phyloP scores from a whole-genome alignment of 2,888 invertebrate species.

The Pterostichus niger region DNA sequence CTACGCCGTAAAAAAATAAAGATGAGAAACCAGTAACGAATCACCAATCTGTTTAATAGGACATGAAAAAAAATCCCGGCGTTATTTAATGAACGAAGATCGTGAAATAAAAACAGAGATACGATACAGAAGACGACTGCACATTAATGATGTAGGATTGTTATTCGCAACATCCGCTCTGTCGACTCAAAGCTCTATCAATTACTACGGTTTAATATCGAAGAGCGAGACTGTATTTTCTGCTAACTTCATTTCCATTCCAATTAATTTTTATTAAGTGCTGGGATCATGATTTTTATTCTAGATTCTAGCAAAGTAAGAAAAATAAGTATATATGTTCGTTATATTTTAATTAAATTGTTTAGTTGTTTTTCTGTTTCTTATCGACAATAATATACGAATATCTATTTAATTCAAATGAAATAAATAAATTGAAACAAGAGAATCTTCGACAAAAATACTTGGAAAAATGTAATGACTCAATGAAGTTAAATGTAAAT shows the following conservation, averaged over 20 bases:
- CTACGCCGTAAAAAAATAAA: not conserved
- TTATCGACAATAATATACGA: too few species aligned
- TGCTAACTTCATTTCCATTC: not conserved
- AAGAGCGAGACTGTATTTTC: not conserved
- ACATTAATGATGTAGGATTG: conserved; percentile 16
- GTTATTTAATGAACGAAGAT: conserved; percentile 12
- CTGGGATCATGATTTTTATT: too few species aligned
- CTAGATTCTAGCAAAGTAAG: too few species aligned
- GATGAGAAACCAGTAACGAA: conserved; percentile 51
- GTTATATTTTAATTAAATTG: too few species aligned
- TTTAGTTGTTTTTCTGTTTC: too few species aligned
- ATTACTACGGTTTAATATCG: not conserved
- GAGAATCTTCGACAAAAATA: too few species aligned
- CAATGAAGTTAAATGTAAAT: too few species aligned
- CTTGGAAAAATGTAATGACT: too few species aligned
- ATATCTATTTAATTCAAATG: too few species aligned
- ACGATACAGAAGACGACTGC: conserved; percentile 6
- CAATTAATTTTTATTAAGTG: conserved; percentile 19
- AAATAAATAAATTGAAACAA: too few species aligned
- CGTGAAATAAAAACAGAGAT: conserved; percentile 22
- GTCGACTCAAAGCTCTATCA: not conserved
- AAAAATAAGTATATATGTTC: too few species aligned
- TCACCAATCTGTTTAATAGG: conserved; percentile 28
- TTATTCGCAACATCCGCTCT: not conserved
- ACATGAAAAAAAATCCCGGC: conserved; percentile 5